Base-by-base conservation (phyloP, 1,140 invertebrate genomes). In the Rhyzopertha dominica region DNA sequence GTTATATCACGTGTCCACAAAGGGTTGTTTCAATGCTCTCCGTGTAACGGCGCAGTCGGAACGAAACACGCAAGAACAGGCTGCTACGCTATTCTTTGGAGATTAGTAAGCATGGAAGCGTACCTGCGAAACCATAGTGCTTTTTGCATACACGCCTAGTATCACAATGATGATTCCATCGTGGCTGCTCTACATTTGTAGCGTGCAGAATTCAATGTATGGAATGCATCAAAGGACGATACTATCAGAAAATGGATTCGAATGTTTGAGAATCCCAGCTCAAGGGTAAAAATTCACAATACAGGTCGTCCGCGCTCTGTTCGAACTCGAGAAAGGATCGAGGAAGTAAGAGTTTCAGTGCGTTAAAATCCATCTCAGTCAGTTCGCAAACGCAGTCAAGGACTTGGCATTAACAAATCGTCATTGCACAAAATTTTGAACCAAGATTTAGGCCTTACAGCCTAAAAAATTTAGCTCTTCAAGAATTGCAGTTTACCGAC, bases 101-200 rank as follows among this genome's bases (percentile, higher is more conserved):
- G 24, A 10, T 26, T 26, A n/a, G n/a, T n/a, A n/a, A n/a, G n/a
- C n/a, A n/a, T n/a, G n/a, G n/a, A 13, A 26, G 40, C 32, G 40
- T 31, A 32, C 40, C 2, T 22, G 28, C n/a, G 40, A 9, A 42
- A 18, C 13, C 63, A 66, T 55, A 56, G 61, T 24, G 63, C 61
- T 24, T 66, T 61, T 39, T 54, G 63, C 40, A 58, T 65, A 29
- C 55, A 55, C 14, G 59, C 61, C 43, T 65, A 66, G 40, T 65
- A 67, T 29, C 58, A 58, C 45, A 65, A 62, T 40, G 63, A 61
- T 44, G 63, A 65, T 54, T 66, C 62, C 39, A 63, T 66, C 29
- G 59, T 55, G 32, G 40, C 47, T 23, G 59, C 63, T 8, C 61
- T 64, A 51, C 43, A 56, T 36, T 41, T 60, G 19, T 62, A 65